Evolutionary conservation across 2,888 invertebrate genomes (phyloP).

Genomic region (Tolmerus cingulatus): DNA sequence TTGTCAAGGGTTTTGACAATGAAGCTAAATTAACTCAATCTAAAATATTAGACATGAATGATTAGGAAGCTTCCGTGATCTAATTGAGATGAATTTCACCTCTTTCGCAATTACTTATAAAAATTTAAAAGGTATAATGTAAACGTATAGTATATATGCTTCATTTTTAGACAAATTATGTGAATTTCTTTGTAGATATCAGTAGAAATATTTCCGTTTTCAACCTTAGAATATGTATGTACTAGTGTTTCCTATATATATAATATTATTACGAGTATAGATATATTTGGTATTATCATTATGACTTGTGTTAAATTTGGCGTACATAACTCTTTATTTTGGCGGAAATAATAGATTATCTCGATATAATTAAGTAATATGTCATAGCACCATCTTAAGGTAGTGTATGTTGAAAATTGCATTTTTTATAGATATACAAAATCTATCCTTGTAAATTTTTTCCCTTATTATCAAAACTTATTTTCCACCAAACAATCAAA

Average conservation of each 20-base stretch:
- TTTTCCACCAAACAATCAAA: not conserved
- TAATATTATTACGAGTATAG: too few relatives aligned
- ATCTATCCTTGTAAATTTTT: not conserved
- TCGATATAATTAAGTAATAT: not conserved
- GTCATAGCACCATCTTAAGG: not conserved
- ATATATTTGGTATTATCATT: not conserved
- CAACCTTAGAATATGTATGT: too few relatives aligned
- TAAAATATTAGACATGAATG: not conserved
- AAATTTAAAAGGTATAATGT: too few relatives aligned
- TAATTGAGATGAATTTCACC: too few relatives aligned
- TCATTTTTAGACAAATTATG: too few relatives aligned
- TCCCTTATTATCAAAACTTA: not conserved
- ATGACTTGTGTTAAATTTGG: not conserved
- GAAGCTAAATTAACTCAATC: not conserved
- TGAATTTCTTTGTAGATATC: too few relatives aligned
- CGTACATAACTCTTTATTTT: not conserved
- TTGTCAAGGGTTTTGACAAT: not conserved
- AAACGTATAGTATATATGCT: too few relatives aligned
- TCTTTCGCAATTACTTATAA: too few relatives aligned
- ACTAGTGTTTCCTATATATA: too few relatives aligned
- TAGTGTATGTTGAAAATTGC: not conserved
- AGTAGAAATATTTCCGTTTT: too few relatives aligned
- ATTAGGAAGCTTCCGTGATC: not conserved
- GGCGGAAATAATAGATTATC: not conserved
- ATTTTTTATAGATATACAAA: not conserved